phyloP scores from a whole-genome alignment of 2,888 invertebrate species.

The Watsonalla binaria region DNA sequence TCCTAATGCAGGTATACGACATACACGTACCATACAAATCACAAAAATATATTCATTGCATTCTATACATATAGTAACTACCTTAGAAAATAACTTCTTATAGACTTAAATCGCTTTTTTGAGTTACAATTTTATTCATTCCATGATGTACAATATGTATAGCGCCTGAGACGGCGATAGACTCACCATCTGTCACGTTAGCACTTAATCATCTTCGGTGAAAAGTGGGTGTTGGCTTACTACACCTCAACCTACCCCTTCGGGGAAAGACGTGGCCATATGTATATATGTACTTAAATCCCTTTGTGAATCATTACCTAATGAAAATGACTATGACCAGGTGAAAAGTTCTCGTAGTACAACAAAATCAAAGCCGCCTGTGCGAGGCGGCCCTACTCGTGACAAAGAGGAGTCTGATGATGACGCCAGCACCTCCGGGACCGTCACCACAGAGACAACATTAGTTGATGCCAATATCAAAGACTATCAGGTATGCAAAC shows the following conservation, averaged over 20 bases:
- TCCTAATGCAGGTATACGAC: slow-evolving; percentile 73
- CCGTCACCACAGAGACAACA: slow-evolving; percentile 85
- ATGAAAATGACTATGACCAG: slow-evolving; percentile 24
- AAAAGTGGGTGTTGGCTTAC: too few relatives aligned
- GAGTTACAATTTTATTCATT: too few relatives aligned
- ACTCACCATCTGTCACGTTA: too few relatives aligned
- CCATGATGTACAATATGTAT: too few relatives aligned
- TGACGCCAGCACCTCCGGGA: slow-evolving; percentile 72
- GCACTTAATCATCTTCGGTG: too few relatives aligned
- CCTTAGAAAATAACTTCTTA: too few relatives aligned
- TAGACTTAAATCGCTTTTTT: too few relatives aligned
- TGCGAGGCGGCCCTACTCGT: slow-evolving; percentile 60
- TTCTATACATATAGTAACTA: neutral
- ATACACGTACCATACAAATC: neutral
- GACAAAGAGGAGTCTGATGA: slow-evolving; percentile 76
- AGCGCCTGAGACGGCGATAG: too few relatives aligned
- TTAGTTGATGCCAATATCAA: slow-evolving; percentile 79
- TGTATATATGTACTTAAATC: too few relatives aligned
- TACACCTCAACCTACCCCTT: too few relatives aligned
- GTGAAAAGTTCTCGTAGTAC: slow-evolving; percentile 62
- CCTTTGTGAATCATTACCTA: too few relatives aligned
- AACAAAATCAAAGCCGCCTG: slow-evolving; percentile 54
- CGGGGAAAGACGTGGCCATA: too few relatives aligned
- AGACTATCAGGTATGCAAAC: slow-evolving; percentile 69
- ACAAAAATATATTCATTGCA: neutral